Evolutionary conservation across 2,797 vertebrate genomes (phyloP).

Genomic region (Malurus leucopterus): DNA sequence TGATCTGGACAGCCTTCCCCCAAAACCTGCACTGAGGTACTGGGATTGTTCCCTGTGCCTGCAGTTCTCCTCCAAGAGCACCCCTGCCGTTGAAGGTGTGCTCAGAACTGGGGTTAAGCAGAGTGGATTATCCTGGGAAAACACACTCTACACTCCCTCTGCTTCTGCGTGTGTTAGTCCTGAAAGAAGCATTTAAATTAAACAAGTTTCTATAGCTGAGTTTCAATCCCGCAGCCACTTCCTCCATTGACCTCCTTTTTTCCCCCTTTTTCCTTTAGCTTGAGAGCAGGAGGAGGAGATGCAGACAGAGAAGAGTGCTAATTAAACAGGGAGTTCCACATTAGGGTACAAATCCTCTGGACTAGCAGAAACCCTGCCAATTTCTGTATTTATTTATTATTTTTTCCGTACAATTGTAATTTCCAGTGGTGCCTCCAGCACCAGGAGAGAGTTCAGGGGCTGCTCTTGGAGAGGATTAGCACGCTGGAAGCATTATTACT

Average conservation of each 20-base stretch:
- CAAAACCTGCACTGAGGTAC: rapidly evolving
- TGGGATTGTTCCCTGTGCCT: neutral
- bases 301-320: conserved; percentile 41
- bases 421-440: conserved; percentile 58
- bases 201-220: neutral
- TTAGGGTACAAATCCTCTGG: conserved; percentile 61
- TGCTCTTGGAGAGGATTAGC: conserved; percentile 57
- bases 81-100: neutral
- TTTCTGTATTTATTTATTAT: conserved; percentile 58
- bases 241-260: conserved; percentile 14
- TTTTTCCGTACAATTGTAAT: conserved; percentile 52
- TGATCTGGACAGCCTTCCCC: neutral
- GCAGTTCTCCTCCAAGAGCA: neutral
- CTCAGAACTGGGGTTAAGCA: conserved; percentile 7
- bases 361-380: conserved; percentile 52
- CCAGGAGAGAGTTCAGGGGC: conserved; percentile 48
- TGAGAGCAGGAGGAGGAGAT: conserved; percentile 2
- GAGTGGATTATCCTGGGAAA: neutral
- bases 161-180: neutral
- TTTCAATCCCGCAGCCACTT: conserved; percentile 41
- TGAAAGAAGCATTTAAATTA: conserved; percentile 38
- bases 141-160: conserved; percentile 7
- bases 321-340: conserved; percentile 64
- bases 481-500: conserved; percentile 56
- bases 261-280: neutral